Evolutionary conservation across 2,888 invertebrate species (phyloP).

Genomic region (Muschampia plurimacula): DNA sequence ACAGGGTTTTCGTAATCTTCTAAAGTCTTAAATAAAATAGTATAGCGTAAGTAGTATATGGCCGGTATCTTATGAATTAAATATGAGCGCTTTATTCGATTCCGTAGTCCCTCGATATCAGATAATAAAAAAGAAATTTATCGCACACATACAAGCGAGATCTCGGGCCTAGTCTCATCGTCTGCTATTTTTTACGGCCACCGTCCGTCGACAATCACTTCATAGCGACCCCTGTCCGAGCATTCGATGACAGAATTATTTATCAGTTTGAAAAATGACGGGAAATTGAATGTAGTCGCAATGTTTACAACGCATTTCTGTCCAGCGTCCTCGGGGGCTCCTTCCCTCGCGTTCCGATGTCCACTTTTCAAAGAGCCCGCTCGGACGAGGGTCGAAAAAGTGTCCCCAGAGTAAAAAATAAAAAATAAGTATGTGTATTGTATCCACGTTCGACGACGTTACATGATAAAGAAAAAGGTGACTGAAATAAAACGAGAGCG

Average conservation of each 20-base stretch:
- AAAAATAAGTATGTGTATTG: slow-evolving; percentile 80
- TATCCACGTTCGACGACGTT: slow-evolving; percentile 77
- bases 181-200: slow-evolving; percentile 82
- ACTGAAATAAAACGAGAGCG: slow-evolving; percentile 60
- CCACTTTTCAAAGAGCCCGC: slow-evolving; percentile 86
- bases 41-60: slow-evolving; percentile 79
- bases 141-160: slow-evolving; percentile 72
- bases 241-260: slow-evolving; percentile 86
- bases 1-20: slow-evolving; percentile 68
- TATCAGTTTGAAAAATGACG: slow-evolving; percentile 87
- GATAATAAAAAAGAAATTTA: slow-evolving; percentile 86
- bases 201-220: slow-evolving; percentile 84
- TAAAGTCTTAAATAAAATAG: slow-evolving; percentile 84
- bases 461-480: slow-evolving; percentile 77
- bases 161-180: slow-evolving; percentile 71
- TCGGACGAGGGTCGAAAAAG: slow-evolving; percentile 86
- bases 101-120: slow-evolving; percentile 85
- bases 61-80: slow-evolving; percentile 85
- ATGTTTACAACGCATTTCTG: slow-evolving; percentile 87
- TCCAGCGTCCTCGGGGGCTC: slow-evolving; percentile 83
- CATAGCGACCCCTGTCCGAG: slow-evolving; percentile 85
- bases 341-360: slow-evolving; percentile 86
- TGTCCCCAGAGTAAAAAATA: slow-evolving; percentile 85
- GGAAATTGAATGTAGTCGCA: slow-evolving; percentile 87
- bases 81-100: slow-evolving; percentile 86